phyloP scores from a whole-genome alignment of 2,113 vertebrate genomes.

The Accipiter virgatus region DNA sequence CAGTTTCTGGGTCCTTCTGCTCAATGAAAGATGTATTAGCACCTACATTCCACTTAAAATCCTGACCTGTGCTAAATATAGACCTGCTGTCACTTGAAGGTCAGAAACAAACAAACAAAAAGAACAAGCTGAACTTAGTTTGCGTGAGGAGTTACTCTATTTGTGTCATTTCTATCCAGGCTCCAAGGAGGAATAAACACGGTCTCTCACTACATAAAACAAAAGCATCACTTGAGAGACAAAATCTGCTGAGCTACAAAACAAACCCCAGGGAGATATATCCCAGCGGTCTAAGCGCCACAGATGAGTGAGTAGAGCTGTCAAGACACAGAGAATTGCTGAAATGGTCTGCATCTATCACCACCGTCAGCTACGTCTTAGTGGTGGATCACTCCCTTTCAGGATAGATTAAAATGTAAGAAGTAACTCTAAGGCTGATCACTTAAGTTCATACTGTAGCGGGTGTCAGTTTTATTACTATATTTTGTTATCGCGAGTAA shows the following conservation, averaged over 20 bases:
- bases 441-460: not conserved
- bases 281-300: not conserved
- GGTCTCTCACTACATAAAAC: not conserved
- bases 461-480: not conserved
- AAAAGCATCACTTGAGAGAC: not conserved
- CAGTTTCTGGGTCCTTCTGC: not conserved
- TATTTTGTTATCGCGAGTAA: not conserved
- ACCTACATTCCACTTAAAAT: not conserved
- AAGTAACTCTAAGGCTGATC: not conserved
- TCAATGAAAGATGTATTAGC: not conserved
- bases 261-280: not conserved
- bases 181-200: not conserved
- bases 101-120: not conserved
- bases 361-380: not conserved
- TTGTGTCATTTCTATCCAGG: not conserved
- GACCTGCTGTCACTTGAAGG: not conserved
- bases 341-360: constrained; percentile 26
- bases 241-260: not conserved
- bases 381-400: not conserved
- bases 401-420: not conserved
- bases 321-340: not conserved
- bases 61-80: not conserved
- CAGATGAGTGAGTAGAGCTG: constrained; percentile 14
- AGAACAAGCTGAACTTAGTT: not conserved
- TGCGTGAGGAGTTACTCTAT: not conserved